These are phyloP conservation scores for Polietes domitor DNA, from an alignment of 2,888 invertebrate species.

Conservation along the genomic window DNA sequence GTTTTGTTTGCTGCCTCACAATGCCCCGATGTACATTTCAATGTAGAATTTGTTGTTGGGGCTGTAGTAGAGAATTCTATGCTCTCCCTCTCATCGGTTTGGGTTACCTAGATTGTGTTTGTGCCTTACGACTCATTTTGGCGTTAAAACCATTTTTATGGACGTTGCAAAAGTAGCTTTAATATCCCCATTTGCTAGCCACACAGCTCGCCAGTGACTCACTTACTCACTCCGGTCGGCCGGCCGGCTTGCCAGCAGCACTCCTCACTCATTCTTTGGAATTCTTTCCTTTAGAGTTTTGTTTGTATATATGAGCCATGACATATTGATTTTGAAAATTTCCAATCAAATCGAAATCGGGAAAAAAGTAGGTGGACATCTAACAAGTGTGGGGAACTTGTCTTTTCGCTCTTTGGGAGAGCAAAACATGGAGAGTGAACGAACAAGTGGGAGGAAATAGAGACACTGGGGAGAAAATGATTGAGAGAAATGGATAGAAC, in stretches of 20 bases:
- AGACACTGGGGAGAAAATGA: too few species aligned
- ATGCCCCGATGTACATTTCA: background rate
- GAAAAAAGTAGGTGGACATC: background rate
- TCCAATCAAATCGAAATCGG: background rate
- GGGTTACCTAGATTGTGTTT: conserved; percentile 27
- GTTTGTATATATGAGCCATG: background rate
- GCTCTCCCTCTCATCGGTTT: background rate
- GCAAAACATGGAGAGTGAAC: too few species aligned
- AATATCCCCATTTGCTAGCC: background rate
- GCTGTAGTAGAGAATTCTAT: background rate
- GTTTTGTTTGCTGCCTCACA: conserved; percentile 19
- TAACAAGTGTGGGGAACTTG: too few species aligned
- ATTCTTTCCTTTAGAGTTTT: background rate
- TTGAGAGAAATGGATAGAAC: too few species aligned
- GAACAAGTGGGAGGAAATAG: too few species aligned
- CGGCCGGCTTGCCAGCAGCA: background rate
- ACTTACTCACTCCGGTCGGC: background rate
- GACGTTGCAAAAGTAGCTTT: background rate
- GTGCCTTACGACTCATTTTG: background rate
- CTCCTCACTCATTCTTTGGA: background rate
- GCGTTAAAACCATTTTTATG: conserved; percentile 2
- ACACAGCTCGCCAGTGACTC: background rate
- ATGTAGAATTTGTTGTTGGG: conserved; percentile 9
- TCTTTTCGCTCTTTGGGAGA: too few species aligned
- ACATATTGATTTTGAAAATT: background rate